Evolutionary conservation across 2,797 vertebrate genomes (phyloP).

Genomic region (Sus cebifrons): DNA sequence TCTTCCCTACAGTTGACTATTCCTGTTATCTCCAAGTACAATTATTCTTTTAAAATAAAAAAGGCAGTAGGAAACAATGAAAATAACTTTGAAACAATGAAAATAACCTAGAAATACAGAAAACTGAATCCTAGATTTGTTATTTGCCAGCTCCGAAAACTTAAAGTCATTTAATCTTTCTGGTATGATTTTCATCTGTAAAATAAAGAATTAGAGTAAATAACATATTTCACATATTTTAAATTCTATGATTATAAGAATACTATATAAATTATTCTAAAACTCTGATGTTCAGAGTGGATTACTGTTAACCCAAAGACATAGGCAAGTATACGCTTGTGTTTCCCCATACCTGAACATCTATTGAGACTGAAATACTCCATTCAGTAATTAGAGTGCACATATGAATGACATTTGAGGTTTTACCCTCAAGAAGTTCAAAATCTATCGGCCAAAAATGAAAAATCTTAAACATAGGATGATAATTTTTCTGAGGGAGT

Average conservation of each 20-base stretch:
- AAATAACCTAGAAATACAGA: constrained; percentile 1
- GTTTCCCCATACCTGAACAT: neutral
- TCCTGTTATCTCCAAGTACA: neutral
- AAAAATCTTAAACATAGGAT: constrained; percentile 14
- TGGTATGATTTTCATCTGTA: neutral
- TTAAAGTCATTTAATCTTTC: neutral
- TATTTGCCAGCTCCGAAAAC: neutral
- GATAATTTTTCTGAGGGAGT: neutral
- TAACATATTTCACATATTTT: constrained; percentile 1
- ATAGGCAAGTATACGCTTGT: neutral
- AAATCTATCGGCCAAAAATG: constrained; percentile 14
- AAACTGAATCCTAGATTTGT: neutral
- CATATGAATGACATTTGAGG: neutral
- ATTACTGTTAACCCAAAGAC: neutral
- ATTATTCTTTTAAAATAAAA: constrained; percentile 61
- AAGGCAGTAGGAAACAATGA: neutral
- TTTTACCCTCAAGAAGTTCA: constrained; percentile 34
- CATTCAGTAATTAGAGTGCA: neutral
- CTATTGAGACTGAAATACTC: neutral
- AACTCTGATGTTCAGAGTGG: neutral
- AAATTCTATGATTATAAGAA: neutral
- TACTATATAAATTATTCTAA: neutral
- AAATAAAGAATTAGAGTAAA: constrained; percentile 38
- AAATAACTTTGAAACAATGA: neutral
- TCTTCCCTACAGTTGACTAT: neutral